These are phyloP conservation scores for Epirrita christyi DNA, from an alignment of 2,888 invertebrate species.

Conservation along the genomic window DNA sequence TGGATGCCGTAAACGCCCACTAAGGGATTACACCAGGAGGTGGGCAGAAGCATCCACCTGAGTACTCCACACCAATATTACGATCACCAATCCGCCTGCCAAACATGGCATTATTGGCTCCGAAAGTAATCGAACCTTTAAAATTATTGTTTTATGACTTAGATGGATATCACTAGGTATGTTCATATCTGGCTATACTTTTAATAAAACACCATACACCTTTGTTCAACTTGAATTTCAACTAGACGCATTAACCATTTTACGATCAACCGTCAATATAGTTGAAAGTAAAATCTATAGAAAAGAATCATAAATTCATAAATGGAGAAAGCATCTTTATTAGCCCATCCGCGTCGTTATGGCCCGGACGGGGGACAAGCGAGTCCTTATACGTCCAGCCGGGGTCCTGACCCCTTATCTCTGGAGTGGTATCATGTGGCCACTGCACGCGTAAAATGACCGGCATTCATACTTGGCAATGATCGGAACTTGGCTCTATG, in stretches of 20 bases:
- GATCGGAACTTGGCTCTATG: constrained; percentile 1
- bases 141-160: too few species aligned
- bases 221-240: neutral
- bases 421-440: constrained; percentile 55
- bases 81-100: too few species aligned
- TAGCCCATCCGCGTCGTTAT: constrained; percentile 25
- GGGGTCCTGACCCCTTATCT: constrained; percentile 76
- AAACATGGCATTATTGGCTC: too few species aligned
- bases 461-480: constrained; percentile 47
- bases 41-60: too few species aligned
- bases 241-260: constrained; percentile 1
- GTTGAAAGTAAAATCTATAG: constrained; percentile 11
- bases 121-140: too few species aligned
- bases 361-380: constrained; percentile 53
- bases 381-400: constrained; percentile 69
- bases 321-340: constrained; percentile 43
- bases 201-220: neutral
- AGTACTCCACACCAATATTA: too few species aligned
- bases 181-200: too few species aligned
- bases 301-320: constrained; percentile 34
- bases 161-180: too few species aligned
- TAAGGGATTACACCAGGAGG: too few species aligned
- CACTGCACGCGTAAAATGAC: constrained; percentile 59
- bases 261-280: constrained; percentile 11
- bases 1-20: too few species aligned